Evolutionary conservation across 1,140 invertebrate genomes (phyloP).

Genomic region (Drosophila guanche): DNA sequence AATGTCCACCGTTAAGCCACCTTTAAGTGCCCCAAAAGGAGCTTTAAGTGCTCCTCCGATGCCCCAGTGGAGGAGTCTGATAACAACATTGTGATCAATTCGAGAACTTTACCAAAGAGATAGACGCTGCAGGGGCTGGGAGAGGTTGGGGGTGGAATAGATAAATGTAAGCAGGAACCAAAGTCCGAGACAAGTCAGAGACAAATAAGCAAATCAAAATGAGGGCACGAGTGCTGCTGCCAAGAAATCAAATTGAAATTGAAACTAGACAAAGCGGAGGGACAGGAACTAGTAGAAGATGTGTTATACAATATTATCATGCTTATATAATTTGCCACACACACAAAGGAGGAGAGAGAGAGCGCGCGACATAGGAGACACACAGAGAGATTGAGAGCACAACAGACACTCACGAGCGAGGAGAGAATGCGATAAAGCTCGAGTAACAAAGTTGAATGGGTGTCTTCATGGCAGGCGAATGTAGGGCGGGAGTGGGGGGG

Average conservation of each 20-base stretch:
- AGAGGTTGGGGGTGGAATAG: not conserved
- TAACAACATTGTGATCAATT: slow-evolving; percentile 24
- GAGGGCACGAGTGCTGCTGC: slow-evolving; percentile 29
- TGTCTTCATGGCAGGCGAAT: slow-evolving; percentile 37
- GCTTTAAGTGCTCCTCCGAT: too few species aligned
- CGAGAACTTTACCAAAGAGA: slow-evolving; percentile 19
- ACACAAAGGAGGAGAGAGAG: slow-evolving; percentile 6
- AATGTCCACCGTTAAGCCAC: not conserved
- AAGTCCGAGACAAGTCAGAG: slow-evolving; percentile 20
- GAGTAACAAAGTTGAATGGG: slow-evolving; percentile 76
- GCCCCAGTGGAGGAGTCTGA: too few species aligned
- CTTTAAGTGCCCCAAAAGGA: not conserved
- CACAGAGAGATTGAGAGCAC: not conserved
- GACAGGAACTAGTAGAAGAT: slow-evolving; percentile 14
- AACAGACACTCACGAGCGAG: not conserved
- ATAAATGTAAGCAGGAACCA: slow-evolving; percentile 15
- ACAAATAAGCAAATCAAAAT: slow-evolving; percentile 72
- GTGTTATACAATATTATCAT: slow-evolving; percentile 76
- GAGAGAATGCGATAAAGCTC: slow-evolving; percentile 61
- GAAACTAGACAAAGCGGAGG: slow-evolving; percentile 75
- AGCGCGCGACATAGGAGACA: not conserved
- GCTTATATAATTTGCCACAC: slow-evolving; percentile 70
- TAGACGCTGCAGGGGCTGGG: not conserved
- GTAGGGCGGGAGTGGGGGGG: not conserved
- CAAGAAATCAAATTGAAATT: slow-evolving; percentile 72